Evolutionary conservation across 2,797 vertebrate genomes (phyloP), one percentile per base, ranked within the genome.

Genomic region (Bradypodion pumilum): DNA sequence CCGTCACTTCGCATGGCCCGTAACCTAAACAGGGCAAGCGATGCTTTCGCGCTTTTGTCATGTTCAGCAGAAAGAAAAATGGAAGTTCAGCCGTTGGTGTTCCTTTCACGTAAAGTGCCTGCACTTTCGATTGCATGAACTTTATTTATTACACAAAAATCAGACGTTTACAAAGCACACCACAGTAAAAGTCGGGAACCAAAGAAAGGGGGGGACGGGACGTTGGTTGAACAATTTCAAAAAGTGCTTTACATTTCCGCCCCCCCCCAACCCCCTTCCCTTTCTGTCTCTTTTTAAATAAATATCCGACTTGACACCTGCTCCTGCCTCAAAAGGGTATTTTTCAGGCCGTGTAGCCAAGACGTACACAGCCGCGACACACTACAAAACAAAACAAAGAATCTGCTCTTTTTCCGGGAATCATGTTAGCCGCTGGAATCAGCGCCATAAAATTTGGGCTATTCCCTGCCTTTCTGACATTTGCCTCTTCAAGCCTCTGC

Each of bases 81-180:
- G 90, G 90, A 94, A 94, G 90, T 85, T 92, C 92, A 91, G 19
- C 88, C 82, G 82, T 88, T 88, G 3, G 63, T 32, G 3, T 40
- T 40, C 9, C n/a, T n/a, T 69, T 93, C 93, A 90, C 90, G 92
- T 93, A 95, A 91, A 96, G 95, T 96, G 96, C 95, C 96, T 94
- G 95, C 95, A 97, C 95, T 96, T 70, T 96, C 92, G 91, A 93
- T 95, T 92, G 95, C 94, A 92, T 96, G 94, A 97, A 98, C 98
- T 98, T 97, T 97, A 97, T 97, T 98, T 97, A 97, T 96, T 97
- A 98, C 98, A 98, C 97, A 98, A 98, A 98, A n/a, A 98, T 96
- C 95, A 96, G 96, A 98, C 97, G 98, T 97, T 96, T 96, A 98
- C 96, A 97, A 97, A 97, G 96, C 97, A 99, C 98, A 95, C n/a